Percentiles rank a stretch among this genome's conserved stretches.
Evolutionary conservation across 2,113 vertebrate genomes (phyloP).

Genomic region (Menidia beryllina): DNA sequence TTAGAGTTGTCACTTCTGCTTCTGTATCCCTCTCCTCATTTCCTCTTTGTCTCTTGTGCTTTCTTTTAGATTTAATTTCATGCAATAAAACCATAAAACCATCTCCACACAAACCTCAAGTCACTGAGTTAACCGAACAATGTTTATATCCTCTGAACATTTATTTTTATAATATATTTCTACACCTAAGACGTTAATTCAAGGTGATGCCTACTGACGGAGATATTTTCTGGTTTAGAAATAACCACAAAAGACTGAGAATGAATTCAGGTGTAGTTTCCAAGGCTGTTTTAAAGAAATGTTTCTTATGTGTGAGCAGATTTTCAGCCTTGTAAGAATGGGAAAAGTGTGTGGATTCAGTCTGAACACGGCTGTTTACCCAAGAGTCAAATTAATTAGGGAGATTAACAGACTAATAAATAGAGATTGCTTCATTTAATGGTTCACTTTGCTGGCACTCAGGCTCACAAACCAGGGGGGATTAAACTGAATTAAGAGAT

Average conservation of each 20-base stretch:
- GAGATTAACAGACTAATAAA: conserved; percentile 64
- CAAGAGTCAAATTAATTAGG: conserved; percentile 60
- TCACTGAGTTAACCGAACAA: not conserved
- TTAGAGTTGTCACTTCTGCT: conserved; percentile 26
- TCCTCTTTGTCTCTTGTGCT: conserved; percentile 4
- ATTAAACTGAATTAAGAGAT: conserved; percentile 40
- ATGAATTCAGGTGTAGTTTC: too few relatives aligned
- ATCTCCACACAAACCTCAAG: conserved; percentile 6
- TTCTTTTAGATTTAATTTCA: conserved; percentile 8
- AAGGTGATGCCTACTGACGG: too few relatives aligned
- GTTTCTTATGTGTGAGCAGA: not conserved
- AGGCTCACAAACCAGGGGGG: conserved; percentile 24
- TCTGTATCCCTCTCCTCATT: conserved; percentile 1
- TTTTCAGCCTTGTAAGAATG: not conserved
- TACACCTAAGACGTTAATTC: too few relatives aligned
- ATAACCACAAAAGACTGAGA: too few relatives aligned
- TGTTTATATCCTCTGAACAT: too few relatives aligned
- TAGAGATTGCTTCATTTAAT: conserved; percentile 53
- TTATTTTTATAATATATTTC: too few relatives aligned
- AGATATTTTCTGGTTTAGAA: too few relatives aligned
- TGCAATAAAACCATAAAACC: not conserved
- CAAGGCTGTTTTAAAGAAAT: too few relatives aligned
- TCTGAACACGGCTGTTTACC: conserved; percentile 43
- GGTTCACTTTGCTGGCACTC: conserved; percentile 25
- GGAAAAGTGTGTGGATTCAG: not conserved